Conservation (phyloP, 2,888 invertebrate species). For the Xestia xanthographa region DNA sequence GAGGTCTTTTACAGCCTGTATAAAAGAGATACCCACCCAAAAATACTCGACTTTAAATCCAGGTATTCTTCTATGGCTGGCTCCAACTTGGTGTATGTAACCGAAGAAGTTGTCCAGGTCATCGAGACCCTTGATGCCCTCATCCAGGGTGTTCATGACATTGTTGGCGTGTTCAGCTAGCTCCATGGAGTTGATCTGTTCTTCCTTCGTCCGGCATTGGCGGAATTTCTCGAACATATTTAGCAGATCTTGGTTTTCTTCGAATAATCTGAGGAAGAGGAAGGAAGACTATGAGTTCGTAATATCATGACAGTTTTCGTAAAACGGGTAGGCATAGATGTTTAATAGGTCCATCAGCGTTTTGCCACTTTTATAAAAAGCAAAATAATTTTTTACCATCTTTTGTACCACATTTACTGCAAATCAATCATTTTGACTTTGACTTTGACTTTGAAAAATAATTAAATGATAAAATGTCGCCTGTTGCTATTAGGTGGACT, state of each 20-base stretch:
- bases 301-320: neutral
- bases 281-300: neutral
- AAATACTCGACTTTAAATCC: conserved; percentile 97
- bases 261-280: conserved; percentile 93
- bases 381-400: no score
- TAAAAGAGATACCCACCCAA: conserved; percentile 92
- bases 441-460: no score
- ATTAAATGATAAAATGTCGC: no score
- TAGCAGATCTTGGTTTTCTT: conserved; percentile 95
- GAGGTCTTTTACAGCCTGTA: no score
- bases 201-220: conserved; percentile 94
- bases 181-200: conserved; percentile 95
- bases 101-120: conserved; percentile 96
- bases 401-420: no score
- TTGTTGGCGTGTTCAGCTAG: conserved; percentile 96
- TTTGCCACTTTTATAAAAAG: neutral
- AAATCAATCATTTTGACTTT: no score
- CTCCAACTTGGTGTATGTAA: conserved; percentile 95
- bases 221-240: conserved; percentile 95
- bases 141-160: conserved; percentile 97
- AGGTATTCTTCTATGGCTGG: conserved; percentile 95
- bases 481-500: no score
- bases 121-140: conserved; percentile 96
- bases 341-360: neutral
- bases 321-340: neutral